A percentile compares a stretch with the other conserved stretches of the same genome.
phyloP scores from a whole-genome alignment of 2,888 invertebrate species.

The Ormyrus thymus region DNA sequence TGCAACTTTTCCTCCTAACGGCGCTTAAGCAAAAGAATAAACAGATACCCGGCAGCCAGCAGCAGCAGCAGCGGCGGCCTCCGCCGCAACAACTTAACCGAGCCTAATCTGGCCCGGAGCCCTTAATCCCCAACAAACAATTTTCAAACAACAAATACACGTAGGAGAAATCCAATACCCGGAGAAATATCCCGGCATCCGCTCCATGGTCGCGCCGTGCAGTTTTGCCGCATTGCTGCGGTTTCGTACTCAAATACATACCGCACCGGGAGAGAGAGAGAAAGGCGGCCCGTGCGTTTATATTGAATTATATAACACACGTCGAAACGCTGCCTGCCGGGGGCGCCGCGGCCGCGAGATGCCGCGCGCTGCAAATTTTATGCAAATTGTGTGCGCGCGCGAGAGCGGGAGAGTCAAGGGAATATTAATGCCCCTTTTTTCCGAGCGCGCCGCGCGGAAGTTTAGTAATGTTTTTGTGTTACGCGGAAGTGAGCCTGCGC shows the following conservation, averaged over 20 bases:
- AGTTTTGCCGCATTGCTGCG: slow-evolving; percentile 60
- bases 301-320: slow-evolving; percentile 45
- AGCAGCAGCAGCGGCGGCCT: neutral
- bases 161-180: neutral
- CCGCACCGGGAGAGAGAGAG: no score
- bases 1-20: no score
- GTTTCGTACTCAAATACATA: slow-evolving; percentile 52
- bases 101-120: slow-evolving; percentile 24
- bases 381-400: neutral
- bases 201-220: slow-evolving; percentile 5
- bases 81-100: neutral
- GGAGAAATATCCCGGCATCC: slow-evolving; percentile 13
- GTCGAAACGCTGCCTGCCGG: slow-evolving; percentile 14
- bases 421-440: neutral
- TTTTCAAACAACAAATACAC: slow-evolving; percentile 59
- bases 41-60: neutral
- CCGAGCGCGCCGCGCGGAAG: no score
- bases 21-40: slow-evolving; percentile 13
- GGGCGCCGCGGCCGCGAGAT: neutral
- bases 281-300: slow-evolving; percentile 21
- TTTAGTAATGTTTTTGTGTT: no score
- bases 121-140: slow-evolving; percentile 56
- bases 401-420: neutral
- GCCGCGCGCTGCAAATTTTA: neutral
- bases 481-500: no score